Conservation (phyloP, 2,797 vertebrate genomes). For the Thripadectes ignobilis region DNA sequence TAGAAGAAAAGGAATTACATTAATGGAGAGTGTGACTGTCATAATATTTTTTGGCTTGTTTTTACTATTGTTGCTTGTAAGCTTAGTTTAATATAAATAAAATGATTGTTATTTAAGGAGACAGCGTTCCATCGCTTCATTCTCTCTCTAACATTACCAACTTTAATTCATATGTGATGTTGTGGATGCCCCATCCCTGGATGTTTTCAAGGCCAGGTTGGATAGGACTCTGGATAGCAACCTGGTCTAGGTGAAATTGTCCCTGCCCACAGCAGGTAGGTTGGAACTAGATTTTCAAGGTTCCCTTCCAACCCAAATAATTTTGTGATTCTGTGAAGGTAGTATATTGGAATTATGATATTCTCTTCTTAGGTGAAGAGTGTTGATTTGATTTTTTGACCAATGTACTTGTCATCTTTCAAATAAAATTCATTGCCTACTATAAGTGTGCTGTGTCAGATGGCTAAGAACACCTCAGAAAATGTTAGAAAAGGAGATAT, state of each 20-base stretch:
- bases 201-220: neutral
- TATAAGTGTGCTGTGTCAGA: accelerated
- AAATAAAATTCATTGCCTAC: neutral
- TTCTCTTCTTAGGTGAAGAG: neutral
- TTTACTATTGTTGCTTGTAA: neutral
- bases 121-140: neutral
- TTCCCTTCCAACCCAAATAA: neutral
- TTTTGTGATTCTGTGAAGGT: neutral
- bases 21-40: neutral
- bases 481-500: neutral
- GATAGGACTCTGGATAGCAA: neutral
- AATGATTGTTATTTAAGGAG: neutral
- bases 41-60: neutral
- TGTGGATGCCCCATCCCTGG: neutral
- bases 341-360: neutral
- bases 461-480: neutral
- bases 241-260: neutral
- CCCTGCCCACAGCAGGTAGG: neutral
- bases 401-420: neutral
- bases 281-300: neutral
- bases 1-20: neutral
- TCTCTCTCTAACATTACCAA: neutral
- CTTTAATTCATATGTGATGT: neutral
- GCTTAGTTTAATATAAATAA: neutral
- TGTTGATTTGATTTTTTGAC: neutral